Conservation (phyloP, 2,113 vertebrate genomes). For the Bubo blakistoni region DNA sequence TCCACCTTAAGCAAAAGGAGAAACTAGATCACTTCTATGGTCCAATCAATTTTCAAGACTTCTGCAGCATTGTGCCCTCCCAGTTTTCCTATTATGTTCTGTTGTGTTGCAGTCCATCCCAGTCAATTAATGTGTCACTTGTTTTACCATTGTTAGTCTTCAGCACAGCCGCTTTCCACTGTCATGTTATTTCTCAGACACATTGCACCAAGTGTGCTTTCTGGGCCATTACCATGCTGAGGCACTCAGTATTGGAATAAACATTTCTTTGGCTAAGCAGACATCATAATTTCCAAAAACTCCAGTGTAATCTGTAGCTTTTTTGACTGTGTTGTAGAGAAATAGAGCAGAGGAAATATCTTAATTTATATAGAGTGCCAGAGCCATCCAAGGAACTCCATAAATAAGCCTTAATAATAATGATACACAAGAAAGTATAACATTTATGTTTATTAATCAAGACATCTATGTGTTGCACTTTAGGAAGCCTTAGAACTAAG, state of each 20-base stretch:
- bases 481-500: background rate
- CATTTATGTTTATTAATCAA: background rate
- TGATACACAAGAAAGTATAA: background rate
- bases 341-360: background rate
- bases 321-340: background rate
- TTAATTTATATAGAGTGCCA: background rate
- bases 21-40: background rate
- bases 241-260: background rate
- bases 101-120: background rate
- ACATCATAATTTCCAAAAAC: background rate
- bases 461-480: background rate
- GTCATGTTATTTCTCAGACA: background rate
- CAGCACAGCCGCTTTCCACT: background rate
- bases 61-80: background rate
- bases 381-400: background rate
- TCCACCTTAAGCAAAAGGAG: background rate
- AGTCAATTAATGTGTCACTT: background rate
- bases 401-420: background rate
- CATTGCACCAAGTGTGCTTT: fast-evolving
- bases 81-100: background rate
- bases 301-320: background rate
- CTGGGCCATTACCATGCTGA: background rate
- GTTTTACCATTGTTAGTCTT: background rate
- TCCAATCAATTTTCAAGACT: background rate
- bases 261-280: background rate